A percentile compares a stretch with the other conserved stretches of the same genome.
These are phyloP conservation scores for Lates calcarifer DNA, from an alignment of 2,113 vertebrate genomes.

Conservation along the genomic window DNA sequence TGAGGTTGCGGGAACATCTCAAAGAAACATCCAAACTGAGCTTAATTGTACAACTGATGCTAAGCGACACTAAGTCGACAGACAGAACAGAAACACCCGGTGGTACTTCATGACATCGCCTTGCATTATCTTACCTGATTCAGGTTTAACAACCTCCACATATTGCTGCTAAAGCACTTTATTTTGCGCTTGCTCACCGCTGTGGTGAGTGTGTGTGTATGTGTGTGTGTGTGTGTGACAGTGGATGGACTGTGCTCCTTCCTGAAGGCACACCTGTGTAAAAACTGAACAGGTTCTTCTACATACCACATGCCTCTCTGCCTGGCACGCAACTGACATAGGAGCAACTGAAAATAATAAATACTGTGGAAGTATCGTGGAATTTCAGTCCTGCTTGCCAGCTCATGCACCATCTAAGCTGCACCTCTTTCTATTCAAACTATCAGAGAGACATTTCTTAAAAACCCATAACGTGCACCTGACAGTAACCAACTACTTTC, in stretches of 20 bases:
- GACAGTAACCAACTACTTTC: not conserved
- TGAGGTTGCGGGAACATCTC: conserved; percentile 22
- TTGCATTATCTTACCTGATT: not conserved
- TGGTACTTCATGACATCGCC: not conserved
- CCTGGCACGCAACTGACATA: not conserved
- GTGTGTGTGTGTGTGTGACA: too few species aligned
- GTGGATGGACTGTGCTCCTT: conserved; percentile 20
- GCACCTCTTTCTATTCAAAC: not conserved
- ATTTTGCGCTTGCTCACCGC: conserved; percentile 30
- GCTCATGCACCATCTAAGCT: not conserved
- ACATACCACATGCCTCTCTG: conserved; percentile 55
- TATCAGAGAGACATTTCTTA: not conserved
- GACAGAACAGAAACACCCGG: not conserved
- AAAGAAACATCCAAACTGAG: conserved; percentile 8
- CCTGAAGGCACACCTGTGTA: conserved; percentile 56
- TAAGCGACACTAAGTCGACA: not conserved
- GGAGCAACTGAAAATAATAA: conserved; percentile 25
- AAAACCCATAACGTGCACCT: not conserved
- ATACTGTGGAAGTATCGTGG: not conserved
- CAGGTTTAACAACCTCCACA: not conserved
- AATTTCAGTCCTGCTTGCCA: not conserved
- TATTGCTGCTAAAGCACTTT: conserved; percentile 24
- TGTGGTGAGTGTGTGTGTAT: too few species aligned
- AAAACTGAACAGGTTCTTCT: conserved; percentile 78
- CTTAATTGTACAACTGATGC: not conserved